Percentiles rank a stretch among this genome's conserved stretches.
phyloP scores from a whole-genome alignment of 2,797 vertebrate species.

The Benthosema pterotum region DNA sequence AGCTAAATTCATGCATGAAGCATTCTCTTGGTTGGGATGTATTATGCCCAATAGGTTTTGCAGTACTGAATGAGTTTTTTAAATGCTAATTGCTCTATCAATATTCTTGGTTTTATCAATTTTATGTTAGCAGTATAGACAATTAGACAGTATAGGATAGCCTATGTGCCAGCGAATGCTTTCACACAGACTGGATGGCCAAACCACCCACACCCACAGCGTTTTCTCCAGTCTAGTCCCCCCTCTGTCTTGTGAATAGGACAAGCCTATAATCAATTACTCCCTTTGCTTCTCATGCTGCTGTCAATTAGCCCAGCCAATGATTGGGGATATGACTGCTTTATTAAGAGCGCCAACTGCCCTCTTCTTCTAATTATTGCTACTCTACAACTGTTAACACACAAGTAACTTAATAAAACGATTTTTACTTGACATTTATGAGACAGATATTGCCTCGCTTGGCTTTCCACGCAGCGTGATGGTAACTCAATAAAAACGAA shows the following conservation, averaged over 20 bases:
- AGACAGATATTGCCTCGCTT: conserved; percentile 15
- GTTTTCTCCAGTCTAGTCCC: conserved; percentile 33
- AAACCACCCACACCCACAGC: conserved; percentile 9
- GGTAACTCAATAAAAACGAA: not conserved
- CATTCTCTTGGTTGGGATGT: conserved; percentile 5
- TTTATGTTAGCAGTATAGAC: too few species aligned
- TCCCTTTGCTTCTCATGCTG: conserved; percentile 64
- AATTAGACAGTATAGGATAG: not conserved
- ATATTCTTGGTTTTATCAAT: not conserved
- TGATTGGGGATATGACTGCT: conserved; percentile 63
- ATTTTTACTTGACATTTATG: conserved; percentile 55
- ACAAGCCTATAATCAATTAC: conserved; percentile 86
- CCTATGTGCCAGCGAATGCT: not conserved
- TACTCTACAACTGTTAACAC: conserved; percentile 45
- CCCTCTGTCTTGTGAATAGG: conserved; percentile 45
- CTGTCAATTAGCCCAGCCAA: conserved; percentile 72
- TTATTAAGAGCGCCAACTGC: conserved; percentile 46
- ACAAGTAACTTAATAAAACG: conserved; percentile 55
- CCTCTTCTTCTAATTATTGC: conserved; percentile 54
- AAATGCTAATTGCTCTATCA: not conserved
- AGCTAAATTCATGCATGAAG: conserved; percentile 2
- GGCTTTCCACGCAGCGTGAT: conserved; percentile 10
- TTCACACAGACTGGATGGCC: not conserved
- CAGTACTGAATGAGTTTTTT: not conserved
- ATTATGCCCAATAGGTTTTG: not conserved